Evolutionary conservation across 2,888 invertebrate genomes (phyloP).

Genomic region (Lepidonotus clava): DNA sequence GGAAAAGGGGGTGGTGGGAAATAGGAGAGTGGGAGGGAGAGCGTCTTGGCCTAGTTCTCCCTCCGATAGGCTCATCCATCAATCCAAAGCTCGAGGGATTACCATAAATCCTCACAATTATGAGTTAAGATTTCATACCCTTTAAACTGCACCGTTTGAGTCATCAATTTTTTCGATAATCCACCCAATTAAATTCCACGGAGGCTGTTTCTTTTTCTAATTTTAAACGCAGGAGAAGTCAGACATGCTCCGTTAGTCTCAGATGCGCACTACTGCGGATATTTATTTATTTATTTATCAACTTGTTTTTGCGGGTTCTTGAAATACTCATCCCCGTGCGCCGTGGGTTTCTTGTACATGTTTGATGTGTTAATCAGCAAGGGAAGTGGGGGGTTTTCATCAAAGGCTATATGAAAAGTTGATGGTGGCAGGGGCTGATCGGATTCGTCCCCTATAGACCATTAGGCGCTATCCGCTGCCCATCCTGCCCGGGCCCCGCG

Average conservation of each 20-base stretch:
- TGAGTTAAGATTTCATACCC: conserved; percentile 19
- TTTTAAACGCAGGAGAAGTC: too few species aligned
- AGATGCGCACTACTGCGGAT: too few species aligned
- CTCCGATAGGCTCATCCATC: conserved; percentile 12
- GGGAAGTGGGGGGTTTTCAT: neutral
- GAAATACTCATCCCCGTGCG: too few species aligned
- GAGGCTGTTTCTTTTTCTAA: too few species aligned
- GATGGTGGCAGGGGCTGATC: neutral
- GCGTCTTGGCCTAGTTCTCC: neutral
- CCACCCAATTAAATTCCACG: too few species aligned
- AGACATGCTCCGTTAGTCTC: too few species aligned
- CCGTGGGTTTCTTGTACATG: too few species aligned
- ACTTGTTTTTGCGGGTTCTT: too few species aligned
- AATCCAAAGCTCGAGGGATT: neutral
- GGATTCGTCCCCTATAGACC: conserved; percentile 9
- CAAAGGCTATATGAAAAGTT: conserved; percentile 34
- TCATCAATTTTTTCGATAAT: too few species aligned
- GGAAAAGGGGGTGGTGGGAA: too few species aligned
- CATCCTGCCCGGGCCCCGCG: neutral
- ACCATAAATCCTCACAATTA: conserved; percentile 11
- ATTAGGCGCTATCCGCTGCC: conserved; percentile 1
- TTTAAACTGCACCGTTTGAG: neutral
- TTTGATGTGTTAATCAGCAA: conserved; percentile 24
- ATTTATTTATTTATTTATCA: too few species aligned
- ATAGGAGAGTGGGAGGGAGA: neutral